Conservation (phyloP, 2,797 vertebrate genomes). For the Sebastes dallii region DNA sequence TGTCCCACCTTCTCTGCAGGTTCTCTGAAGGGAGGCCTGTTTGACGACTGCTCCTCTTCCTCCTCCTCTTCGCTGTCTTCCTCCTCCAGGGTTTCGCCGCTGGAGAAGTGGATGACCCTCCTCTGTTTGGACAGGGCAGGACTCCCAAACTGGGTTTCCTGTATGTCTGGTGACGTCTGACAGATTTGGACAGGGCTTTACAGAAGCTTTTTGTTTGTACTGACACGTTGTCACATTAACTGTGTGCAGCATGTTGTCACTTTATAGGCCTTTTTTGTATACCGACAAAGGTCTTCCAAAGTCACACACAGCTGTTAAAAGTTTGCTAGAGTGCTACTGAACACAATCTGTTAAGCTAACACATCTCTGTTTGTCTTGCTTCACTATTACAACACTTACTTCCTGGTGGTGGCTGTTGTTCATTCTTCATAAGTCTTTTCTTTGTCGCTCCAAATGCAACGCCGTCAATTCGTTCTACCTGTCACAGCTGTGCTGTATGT, state of each 20-base stretch:
- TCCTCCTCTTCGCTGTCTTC: conserved; percentile 73
- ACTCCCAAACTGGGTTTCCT: conserved; percentile 41
- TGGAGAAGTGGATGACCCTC: conserved; percentile 83
- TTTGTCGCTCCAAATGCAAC: not conserved
- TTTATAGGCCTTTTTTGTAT: not conserved
- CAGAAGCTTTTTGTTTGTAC: not conserved
- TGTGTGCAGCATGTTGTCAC: not conserved
- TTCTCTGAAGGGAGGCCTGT: conserved; percentile 35
- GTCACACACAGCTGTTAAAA: not conserved
- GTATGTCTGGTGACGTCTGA: conserved; percentile 21
- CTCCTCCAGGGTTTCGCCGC: conserved; percentile 81
- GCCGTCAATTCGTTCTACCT: not conserved
- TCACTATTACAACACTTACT: conserved; percentile 68
- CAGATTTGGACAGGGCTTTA: not conserved
- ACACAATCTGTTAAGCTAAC: not conserved
- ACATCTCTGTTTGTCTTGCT: conserved; percentile 1
- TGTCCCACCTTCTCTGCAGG: conserved; percentile 53
- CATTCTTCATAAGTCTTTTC: conserved; percentile 46
- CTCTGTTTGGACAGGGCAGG: conserved; percentile 32
- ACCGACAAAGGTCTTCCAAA: not conserved
- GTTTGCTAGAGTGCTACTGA: not conserved
- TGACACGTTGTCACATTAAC: not conserved
- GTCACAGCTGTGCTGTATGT: not conserved
- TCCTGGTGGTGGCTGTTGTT: conserved; percentile 43
- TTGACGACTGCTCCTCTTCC: conserved; percentile 33